Evolutionary conservation across 2,113 vertebrate genomes (phyloP), one percentile per base, ranked within the genome.

Genomic region (Mungos mungo): DNA sequence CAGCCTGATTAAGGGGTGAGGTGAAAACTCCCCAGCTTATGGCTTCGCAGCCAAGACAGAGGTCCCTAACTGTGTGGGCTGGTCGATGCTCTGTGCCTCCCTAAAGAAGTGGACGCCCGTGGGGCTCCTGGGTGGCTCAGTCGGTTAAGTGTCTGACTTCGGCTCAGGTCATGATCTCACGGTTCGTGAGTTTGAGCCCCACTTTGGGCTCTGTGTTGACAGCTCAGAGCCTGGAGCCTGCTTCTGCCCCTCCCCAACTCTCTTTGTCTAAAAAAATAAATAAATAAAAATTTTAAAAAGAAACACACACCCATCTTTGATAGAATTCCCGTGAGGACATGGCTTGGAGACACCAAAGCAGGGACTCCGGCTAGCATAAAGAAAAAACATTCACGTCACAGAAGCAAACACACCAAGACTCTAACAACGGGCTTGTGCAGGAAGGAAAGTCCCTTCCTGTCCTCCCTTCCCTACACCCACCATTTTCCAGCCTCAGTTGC

Each of bases 1-100:
- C 35, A 18, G 0, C n/a, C 38, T 9, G 18, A 1, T 35, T 29
- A 1, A 0, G 13, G 16, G 86, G 60, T 45, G 38, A 1, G 0
- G 0, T 15, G 68, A 57, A 86, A 71, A 33, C 47, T n/a, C 9
- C 14, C 11, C 21, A 15, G 74, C 31, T 52, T 23, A 2, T 8
- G 63, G 63, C 10, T 57, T 63, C 38, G 25, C 19, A 4, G 15
- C 15, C 13, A 10, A 27, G 47, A 18, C 16, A 7, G 18, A 65
- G 82, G 27, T 14, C 60, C 80, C 1, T 10, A 41, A 25, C 41
- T 0, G 0, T 13, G 5, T 11, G 9, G 4, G 0, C 9, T 18
- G 27, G 16, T 29, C 5, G 3, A 33, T 2, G 0, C 33, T 86
- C 31, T 25, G 29, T 25, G 35, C 19, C 33, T 79, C n/a, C 45